These are phyloP conservation scores for Siniperca obscura DNA, from an alignment of 2,797 vertebrate species.

Conservation along the genomic window DNA sequence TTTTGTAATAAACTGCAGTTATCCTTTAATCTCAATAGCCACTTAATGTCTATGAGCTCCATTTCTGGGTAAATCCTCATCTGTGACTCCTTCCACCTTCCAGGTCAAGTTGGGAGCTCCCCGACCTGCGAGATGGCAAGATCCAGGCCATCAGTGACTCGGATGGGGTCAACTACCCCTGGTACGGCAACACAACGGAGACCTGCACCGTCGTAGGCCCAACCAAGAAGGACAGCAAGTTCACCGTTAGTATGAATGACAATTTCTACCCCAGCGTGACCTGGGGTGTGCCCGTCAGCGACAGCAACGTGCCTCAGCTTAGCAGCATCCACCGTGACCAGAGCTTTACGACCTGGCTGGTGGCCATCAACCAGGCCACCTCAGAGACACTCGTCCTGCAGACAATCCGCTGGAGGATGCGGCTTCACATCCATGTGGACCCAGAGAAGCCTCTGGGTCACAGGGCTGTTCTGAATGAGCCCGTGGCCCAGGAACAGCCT, in stretches of 20 bases:
- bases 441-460: conserved; percentile 91
- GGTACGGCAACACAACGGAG: conserved; percentile 98
- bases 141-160: conserved; percentile 98
- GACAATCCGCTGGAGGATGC: conserved; percentile 97
- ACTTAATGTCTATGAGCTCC: background rate
- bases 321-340: conserved; percentile 95
- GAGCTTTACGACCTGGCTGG: conserved; percentile 98
- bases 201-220: conserved; percentile 95
- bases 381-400: conserved; percentile 92
- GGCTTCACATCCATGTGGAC: conserved; percentile 92
- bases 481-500: conserved; percentile 92
- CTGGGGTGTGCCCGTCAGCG: conserved; percentile 96
- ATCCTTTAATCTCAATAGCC: background rate
- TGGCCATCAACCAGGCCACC: conserved; percentile 93
- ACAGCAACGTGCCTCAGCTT: conserved; percentile 94
- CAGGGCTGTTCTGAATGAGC: conserved; percentile 90
- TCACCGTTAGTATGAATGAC: conserved; percentile 98
- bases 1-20: background rate
- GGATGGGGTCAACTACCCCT: conserved; percentile 97
- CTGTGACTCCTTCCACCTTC: conserved; percentile 6
- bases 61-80: conserved; percentile 30
- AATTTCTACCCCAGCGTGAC: conserved; percentile 99
- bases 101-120: conserved; percentile 99
- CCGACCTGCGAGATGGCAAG: conserved; percentile 91
- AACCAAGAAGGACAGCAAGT: conserved; percentile 93